Conservation (phyloP, 2,113 vertebrate species). For the Pseudorhombus dupliciocellatus region DNA sequence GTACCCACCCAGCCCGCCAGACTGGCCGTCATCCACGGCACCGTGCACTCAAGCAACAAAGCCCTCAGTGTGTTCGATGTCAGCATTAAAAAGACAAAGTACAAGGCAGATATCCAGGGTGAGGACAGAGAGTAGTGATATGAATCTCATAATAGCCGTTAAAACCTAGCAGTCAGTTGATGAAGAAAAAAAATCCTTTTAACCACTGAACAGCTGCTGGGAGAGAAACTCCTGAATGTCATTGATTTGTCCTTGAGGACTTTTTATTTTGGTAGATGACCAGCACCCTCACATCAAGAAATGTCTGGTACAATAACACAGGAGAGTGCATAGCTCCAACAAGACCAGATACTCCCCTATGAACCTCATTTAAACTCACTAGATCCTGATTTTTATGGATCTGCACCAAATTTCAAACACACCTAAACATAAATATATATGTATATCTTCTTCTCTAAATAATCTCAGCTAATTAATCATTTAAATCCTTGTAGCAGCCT, state of each 20-base stretch:
- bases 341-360: too few species aligned
- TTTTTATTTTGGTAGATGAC: background rate
- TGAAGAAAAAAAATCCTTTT: conserved; percentile 10
- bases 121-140: conserved; percentile 40
- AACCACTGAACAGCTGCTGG: background rate
- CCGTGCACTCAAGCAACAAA: background rate
- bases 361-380: too few species aligned
- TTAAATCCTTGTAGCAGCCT: background rate
- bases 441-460: too few species aligned
- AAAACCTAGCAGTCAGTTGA: background rate
- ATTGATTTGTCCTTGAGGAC: conserved; percentile 10
- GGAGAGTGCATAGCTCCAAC: too few species aligned
- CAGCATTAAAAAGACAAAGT: conserved; percentile 72
- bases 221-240: background rate
- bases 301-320: background rate
- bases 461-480: too few species aligned
- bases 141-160: background rate
- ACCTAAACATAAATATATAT: too few species aligned
- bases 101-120: conserved; percentile 70
- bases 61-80: conserved; percentile 73
- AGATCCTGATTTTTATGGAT: too few species aligned
- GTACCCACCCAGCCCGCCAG: conserved; percentile 75
- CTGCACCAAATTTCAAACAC: too few species aligned
- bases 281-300: background rate
- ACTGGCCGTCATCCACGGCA: conserved; percentile 67